Conservation (phyloP, 2,888 invertebrate species). For the Odiellus spinosus region DNA sequence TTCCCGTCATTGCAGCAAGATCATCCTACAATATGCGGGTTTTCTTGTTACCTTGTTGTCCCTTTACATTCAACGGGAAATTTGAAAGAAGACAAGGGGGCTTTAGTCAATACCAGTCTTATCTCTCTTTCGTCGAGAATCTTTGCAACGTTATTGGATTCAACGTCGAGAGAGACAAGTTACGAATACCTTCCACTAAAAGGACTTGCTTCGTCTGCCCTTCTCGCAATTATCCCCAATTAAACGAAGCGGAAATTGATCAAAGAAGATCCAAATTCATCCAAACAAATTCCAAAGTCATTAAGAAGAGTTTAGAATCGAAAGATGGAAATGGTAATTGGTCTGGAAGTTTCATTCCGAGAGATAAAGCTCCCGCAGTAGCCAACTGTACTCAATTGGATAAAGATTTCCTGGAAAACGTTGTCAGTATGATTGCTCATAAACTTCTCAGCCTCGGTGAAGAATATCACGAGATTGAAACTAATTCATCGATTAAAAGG, state of each 20-base stretch:
- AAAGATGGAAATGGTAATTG: neutral
- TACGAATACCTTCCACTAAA: constrained; percentile 94
- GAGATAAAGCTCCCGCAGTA: constrained; percentile 50
- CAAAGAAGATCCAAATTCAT: constrained; percentile 24
- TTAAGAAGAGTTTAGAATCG: neutral
- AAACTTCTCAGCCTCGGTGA: constrained; percentile 36
- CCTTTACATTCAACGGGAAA: constrained; percentile 79
- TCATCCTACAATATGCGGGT: constrained; percentile 52
- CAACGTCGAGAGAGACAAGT: constrained; percentile 52
- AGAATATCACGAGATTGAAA: constrained; percentile 9
- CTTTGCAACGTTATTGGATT: constrained; percentile 49
- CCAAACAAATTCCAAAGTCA: constrained; percentile 26
- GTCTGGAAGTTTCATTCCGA: constrained; percentile 42
- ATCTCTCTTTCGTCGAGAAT: constrained; percentile 33
- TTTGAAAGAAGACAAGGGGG: constrained; percentile 47
- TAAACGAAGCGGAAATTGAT: constrained; percentile 7
- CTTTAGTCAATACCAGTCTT: constrained; percentile 50
- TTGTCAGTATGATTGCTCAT: constrained; percentile 46
- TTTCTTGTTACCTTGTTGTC: constrained; percentile 88
- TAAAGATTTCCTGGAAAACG: constrained; percentile 41
- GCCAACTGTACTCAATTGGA: constrained; percentile 73
- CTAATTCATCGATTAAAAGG: neutral
- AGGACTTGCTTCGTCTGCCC: constrained; percentile 30
- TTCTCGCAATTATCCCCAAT: constrained; percentile 7
- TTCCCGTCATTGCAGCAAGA: constrained; percentile 77